Conservation (phyloP, 2,797 vertebrate genomes). For the Brachyalestes nurse region DNA sequence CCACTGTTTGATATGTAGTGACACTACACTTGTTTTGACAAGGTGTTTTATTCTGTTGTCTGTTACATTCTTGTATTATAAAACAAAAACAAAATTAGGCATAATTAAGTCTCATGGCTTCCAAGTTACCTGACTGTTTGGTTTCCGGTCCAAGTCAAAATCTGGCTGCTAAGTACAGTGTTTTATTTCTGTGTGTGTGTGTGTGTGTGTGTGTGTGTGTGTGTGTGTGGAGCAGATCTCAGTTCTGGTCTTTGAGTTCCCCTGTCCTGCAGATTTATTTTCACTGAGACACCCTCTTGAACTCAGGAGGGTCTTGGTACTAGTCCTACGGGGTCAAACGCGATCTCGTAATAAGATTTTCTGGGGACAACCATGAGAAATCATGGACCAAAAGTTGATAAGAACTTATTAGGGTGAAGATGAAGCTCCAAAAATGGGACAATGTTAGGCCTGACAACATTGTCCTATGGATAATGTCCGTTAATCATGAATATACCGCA, state of each 20-base stretch:
- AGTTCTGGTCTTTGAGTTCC: neutral
- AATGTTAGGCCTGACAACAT: too few species aligned
- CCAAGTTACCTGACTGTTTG: neutral
- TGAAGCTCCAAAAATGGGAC: too few species aligned
- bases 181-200: constrained; percentile 17
- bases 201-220: constrained; percentile 1
- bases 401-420: too few species aligned
- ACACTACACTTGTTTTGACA: neutral
- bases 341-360: too few species aligned
- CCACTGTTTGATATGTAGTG: neutral
- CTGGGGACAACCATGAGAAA: too few species aligned
- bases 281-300: too few species aligned
- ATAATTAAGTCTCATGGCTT: neutral
- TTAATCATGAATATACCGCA: too few species aligned
- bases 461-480: too few species aligned
- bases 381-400: too few species aligned
- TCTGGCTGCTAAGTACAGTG: neutral
- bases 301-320: too few species aligned
- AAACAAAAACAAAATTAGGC: neutral
- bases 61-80: neutral
- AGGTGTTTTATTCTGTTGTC: neutral
- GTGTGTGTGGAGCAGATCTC: constrained; percentile 24
- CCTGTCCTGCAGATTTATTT: too few species aligned
- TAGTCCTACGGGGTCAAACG: too few species aligned
- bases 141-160: neutral